These are phyloP conservation scores for Mormyrus hasselquistii DNA, from an alignment of 2,797 vertebrate genomes.

Conservation along the genomic window DNA sequence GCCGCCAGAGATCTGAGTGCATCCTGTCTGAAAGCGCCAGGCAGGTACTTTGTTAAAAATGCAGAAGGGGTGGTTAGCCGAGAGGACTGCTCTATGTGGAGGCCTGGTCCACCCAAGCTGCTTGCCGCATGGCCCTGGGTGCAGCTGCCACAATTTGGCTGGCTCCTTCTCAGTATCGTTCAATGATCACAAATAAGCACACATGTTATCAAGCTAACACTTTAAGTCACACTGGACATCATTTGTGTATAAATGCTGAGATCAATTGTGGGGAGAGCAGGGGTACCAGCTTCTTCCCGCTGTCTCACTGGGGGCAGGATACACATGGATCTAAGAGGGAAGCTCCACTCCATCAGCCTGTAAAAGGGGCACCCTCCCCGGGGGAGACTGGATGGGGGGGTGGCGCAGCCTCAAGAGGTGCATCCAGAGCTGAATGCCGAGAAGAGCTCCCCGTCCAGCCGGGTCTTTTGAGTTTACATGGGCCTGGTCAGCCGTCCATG, in stretches of 20 bases:
- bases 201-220: not conserved
- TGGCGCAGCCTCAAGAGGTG: conserved; percentile 39
- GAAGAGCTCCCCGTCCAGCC: conserved; percentile 55
- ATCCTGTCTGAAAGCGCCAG: not conserved
- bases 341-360: conserved; percentile 47
- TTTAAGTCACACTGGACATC: not conserved
- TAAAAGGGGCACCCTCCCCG: conserved; percentile 52
- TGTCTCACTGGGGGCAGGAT: not conserved
- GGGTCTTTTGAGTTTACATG: conserved; percentile 37
- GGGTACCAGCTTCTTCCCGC: not conserved
- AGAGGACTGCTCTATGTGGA: not conserved
- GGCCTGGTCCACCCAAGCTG: not conserved
- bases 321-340: not conserved
- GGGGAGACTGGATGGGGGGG: not conserved
- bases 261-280: not conserved
- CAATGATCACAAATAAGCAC: not conserved
- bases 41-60: conserved; percentile 7
- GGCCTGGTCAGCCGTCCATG: not conserved
- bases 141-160: not conserved
- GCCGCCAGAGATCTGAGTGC: not conserved
- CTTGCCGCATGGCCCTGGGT: not conserved
- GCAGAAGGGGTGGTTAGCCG: not conserved
- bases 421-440: conserved; percentile 58
- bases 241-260: not conserved
- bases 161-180: not conserved